Evolutionary conservation across 1,140 invertebrate species (phyloP), one percentile per base, ranked within the genome.

Genomic region (Bathynomus jamesi): DNA sequence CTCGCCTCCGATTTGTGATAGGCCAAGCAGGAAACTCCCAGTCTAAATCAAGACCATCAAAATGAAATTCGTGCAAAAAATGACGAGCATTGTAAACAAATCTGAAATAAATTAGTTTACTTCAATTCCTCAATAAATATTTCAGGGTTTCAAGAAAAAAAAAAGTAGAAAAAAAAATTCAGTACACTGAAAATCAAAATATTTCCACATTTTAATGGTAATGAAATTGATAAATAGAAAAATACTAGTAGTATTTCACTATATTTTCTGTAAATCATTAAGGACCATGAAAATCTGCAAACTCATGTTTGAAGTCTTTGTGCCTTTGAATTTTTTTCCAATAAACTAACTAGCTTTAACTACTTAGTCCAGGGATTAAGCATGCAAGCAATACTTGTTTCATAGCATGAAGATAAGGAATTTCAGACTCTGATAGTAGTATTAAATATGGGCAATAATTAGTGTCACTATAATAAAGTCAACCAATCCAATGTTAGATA

Each of bases 11-110:
- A 28, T 32, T 67, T 60, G 67, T 32, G 1, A 70, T 28, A 25
- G 75, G 70, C 75, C 69, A 71, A 0, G 24, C 67, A 61, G 72
- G 75, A 65, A 71, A 71, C 62, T 76, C 72, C 75, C 75, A 76
- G 66, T 71, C 72, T 21, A 76, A 13, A 27, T 76, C 72, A 30
- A 76, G 65, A 3, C 75, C 75, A 32, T 74, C 75, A 61, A 76
- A 71, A 24, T 53, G 62, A 40, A 65, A 24, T 28, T 10, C 21
- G 3, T 28, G 28, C 61, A 76, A 61, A 61, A 73, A 73, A 29
- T 71, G 61, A 28, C 61, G n/a, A n/a, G 72, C 69, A 62, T 76
- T 76, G 61, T 71, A 76, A 2, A 69, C 75, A 66, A 76, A 76
- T 28, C 75, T 76, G 66, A 7, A 21, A 40, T 3, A 28, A 1